Conservation (phyloP, 2,888 invertebrate genomes). For the Heliconius hortense region DNA sequence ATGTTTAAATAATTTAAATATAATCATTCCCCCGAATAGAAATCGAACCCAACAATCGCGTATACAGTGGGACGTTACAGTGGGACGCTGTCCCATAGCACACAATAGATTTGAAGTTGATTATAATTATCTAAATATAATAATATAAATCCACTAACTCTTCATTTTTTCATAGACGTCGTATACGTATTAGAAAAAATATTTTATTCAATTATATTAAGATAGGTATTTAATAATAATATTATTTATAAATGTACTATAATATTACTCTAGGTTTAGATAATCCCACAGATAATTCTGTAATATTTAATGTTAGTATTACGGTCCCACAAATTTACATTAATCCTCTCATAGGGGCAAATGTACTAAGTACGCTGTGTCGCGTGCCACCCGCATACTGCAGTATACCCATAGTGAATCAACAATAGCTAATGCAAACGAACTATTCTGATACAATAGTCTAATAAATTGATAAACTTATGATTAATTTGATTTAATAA, state of each 20-base stretch:
- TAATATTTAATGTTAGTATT: constrained; percentile 35
- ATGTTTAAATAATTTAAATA: not conserved
- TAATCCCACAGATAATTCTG: constrained; percentile 28
- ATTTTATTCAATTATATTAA: not conserved
- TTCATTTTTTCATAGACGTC: too few species aligned
- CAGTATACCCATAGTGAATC: constrained; percentile 27
- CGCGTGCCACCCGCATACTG: constrained; percentile 65
- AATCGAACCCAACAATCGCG: not conserved
- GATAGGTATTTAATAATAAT: not conserved
- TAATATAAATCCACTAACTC: too few species aligned
- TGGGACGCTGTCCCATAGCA: too few species aligned
- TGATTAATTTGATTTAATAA: not conserved
- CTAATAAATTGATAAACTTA: constrained; percentile 16
- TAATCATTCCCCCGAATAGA: not conserved
- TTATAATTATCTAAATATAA: too few species aligned
- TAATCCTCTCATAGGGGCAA: constrained; percentile 41
- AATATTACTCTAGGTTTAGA: constrained; percentile 21
- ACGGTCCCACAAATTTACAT: constrained; percentile 36
- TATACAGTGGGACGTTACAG: not conserved
- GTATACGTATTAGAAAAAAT: too few species aligned
- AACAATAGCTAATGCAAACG: constrained; percentile 30
- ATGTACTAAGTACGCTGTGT: constrained; percentile 42
- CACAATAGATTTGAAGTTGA: too few species aligned
- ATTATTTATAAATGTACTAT: not conserved
- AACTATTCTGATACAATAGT: constrained; percentile 19